Percentiles rank a stretch among this genome's conserved stretches.
phyloP scores from a whole-genome alignment of 2,888 invertebrate genomes.

The Cheilosia vernalis region DNA sequence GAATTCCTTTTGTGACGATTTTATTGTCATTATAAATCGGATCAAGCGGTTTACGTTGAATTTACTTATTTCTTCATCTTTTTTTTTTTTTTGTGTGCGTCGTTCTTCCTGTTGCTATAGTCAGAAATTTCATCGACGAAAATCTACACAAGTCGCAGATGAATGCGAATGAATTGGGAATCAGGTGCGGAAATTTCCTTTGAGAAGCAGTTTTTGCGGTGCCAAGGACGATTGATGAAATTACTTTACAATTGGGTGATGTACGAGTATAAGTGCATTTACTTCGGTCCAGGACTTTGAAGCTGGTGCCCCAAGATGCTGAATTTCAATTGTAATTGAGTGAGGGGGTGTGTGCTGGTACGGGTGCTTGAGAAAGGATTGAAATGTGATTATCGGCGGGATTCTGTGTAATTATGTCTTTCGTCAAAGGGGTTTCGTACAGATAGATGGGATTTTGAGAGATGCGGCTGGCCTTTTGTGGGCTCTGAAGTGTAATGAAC shows the following conservation, averaged over 20 bases:
- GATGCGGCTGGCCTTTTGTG: too few relatives aligned
- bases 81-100: not conserved
- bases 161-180: slow-evolving; percentile 42
- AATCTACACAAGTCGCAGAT: slow-evolving; percentile 1
- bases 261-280: not conserved
- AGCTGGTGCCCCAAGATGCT: slow-evolving; percentile 6
- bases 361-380: slow-evolving; percentile 18
- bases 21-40: slow-evolving; percentile 75
- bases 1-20: slow-evolving; percentile 73
- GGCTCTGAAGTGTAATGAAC: too few relatives aligned
- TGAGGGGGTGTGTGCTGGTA: not conserved
- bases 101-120: slow-evolving; percentile 12
- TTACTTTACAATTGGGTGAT: slow-evolving; percentile 68
- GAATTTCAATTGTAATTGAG: slow-evolving; percentile 33
- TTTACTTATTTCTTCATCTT: slow-evolving; percentile 17
- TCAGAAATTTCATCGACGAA: slow-evolving; percentile 39
- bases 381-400: slow-evolving; percentile 46
- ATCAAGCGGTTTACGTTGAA: slow-evolving; percentile 68
- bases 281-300: slow-evolving; percentile 31
- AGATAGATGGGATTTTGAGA: too few relatives aligned
- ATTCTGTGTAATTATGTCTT: not conserved
- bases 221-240: slow-evolving; percentile 47
- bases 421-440: too few relatives aligned
- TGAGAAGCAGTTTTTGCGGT: slow-evolving; percentile 45
- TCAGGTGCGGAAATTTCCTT: slow-evolving; percentile 73